Evolutionary conservation across 2,888 invertebrate species (phyloP).

Genomic region (Dryomyza anilis): DNA sequence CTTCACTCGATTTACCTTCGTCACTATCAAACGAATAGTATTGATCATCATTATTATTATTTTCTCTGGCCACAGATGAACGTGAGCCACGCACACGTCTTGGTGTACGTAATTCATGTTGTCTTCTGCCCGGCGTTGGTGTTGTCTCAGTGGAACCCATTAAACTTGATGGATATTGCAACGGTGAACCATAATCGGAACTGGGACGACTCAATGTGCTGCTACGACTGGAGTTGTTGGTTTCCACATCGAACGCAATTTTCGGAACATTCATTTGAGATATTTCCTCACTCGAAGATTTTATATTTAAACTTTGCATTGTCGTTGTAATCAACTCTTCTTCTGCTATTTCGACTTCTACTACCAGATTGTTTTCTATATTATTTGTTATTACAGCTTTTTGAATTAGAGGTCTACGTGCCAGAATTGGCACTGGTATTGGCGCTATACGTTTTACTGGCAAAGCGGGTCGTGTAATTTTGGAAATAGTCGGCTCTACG

Average conservation of each 20-base stretch:
- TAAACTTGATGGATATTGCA: constrained; percentile 48
- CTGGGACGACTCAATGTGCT: constrained; percentile 39
- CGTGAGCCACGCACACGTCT: constrained; percentile 41
- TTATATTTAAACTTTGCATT: too few relatives aligned
- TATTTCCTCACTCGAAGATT: too few relatives aligned
- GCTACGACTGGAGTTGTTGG: constrained; percentile 36
- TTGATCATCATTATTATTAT: too few relatives aligned
- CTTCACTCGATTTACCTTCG: constrained; percentile 51
- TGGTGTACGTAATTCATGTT: constrained; percentile 26
- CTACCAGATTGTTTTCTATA: constrained; percentile 11
- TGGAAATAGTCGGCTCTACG: not conserved
- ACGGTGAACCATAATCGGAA: constrained; percentile 54
- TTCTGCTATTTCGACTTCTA: too few relatives aligned
- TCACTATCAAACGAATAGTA: constrained; percentile 60
- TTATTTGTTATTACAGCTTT: not conserved
- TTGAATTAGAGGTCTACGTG: too few relatives aligned
- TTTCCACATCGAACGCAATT: constrained; percentile 28
- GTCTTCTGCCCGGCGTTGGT: constrained; percentile 40
- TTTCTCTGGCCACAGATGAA: constrained; percentile 52
- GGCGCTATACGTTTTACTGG: constrained; percentile 31
- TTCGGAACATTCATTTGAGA: constrained; percentile 23
- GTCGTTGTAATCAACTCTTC: not conserved
- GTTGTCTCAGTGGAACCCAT: constrained; percentile 43
- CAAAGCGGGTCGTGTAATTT: too few relatives aligned
- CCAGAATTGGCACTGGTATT: constrained; percentile 23